Evolutionary conservation across 1,140 invertebrate species (phyloP), one percentile per base, ranked within the genome.

Genomic region (Fopius arisanus): DNA sequence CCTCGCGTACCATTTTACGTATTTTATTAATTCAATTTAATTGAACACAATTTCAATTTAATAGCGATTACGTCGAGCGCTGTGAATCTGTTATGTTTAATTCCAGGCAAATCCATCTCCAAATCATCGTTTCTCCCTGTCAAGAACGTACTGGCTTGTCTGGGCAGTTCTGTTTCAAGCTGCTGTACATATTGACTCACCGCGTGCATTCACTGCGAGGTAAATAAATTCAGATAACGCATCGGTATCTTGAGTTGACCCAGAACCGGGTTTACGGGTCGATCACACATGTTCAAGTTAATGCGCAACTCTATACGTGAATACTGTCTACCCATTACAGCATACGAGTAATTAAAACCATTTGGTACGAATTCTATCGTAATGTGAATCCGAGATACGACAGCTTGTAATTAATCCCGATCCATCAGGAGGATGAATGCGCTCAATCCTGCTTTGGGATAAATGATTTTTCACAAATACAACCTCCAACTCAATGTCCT

Each of bases 101-200:
- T 75, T 79, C n/a, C 78, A 90, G 88, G 81, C 79, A 10, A 83
- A 91, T 80, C 90, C 91, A 75, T 88, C 92, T 3, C 90, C 91
- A 3, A 93, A 93, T 51, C 94, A 95, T 84, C 92, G 96, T 74
- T 99, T 99, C 88, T 99, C 97, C 0, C 89, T 99, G 4, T 98
- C 97, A 83, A 93, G 97, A 68, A 97, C 97, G 0, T 98, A 98
- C 84, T 99, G 98, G 98, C 90, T 99, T 71, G 98, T 99, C n/a
- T 99, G 97, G 97, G 96, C 98, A n/a, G 96, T 99, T 37, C 91
- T 99, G 16, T 99, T 99, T 88, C 96, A 96, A 88, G 97, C 98
- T 26, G 96, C 97, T 48, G 97, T 98, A 6, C 96, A 98, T 82
- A 95, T 98, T 59, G 97, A 98, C 87, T 97, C 96, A 54, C 97